Percentiles rank a stretch among this genome's conserved stretches.
Conservation (phyloP, 2,797 vertebrate species). For the Fistularia tabacaria region DNA sequence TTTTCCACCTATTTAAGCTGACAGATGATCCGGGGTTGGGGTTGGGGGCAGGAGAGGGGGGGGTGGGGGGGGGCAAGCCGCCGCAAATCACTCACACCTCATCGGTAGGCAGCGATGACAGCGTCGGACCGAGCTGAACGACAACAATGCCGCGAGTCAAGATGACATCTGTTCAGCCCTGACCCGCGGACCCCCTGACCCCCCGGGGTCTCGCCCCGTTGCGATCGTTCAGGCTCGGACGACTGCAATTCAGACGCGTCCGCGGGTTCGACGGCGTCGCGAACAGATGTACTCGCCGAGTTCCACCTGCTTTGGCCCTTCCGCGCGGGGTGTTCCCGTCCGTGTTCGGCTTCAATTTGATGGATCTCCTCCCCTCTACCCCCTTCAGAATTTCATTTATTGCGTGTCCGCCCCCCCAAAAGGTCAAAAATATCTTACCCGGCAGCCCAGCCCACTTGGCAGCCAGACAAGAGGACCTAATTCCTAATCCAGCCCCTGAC, state of each 20-base stretch:
- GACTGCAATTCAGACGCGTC: constrained; percentile 23
- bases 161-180: constrained; percentile 45
- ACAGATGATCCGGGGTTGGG: constrained; percentile 38
- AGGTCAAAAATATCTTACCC: constrained; percentile 13
- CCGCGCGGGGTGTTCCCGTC: neutral
- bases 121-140: constrained; percentile 21
- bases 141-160: constrained; percentile 51
- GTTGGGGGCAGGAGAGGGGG: too few relatives aligned
- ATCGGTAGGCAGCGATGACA: constrained; percentile 36
- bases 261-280: too few relatives aligned
- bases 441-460: constrained; percentile 1
- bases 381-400: too few relatives aligned
- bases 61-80: constrained; percentile 17
- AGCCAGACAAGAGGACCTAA: neutral
- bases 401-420: neutral
- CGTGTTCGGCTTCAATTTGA: too few relatives aligned
- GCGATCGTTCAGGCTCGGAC: constrained; percentile 4
- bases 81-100: constrained; percentile 40
- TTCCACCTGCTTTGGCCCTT: neutral
- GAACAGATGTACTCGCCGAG: neutral
- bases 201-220: constrained; percentile 8
- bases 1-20: constrained; percentile 37
- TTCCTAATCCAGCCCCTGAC: constrained; percentile 4
- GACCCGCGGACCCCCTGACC: constrained; percentile 31
- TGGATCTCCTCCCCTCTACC: too few relatives aligned